Conservation (phyloP, 53 echinoderm and acorn worm genomes). For the Paracentrotus lividus region DNA sequence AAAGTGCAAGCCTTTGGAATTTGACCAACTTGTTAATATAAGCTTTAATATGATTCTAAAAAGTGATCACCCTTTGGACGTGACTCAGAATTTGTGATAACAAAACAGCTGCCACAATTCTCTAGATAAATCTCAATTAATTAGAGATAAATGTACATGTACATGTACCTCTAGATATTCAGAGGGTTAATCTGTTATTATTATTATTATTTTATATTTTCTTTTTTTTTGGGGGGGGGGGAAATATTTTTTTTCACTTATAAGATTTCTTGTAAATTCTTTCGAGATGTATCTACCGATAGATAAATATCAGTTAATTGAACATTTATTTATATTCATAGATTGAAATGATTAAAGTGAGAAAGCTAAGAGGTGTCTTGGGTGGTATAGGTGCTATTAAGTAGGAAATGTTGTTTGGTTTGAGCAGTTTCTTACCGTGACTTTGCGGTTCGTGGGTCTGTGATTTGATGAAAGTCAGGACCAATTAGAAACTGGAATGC, state of each 20-base stretch:
- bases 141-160: not conserved
- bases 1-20: constrained; percentile 23
- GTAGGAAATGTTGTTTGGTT: not conserved
- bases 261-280: too few relatives aligned
- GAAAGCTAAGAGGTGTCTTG: too few relatives aligned
- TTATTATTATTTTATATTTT: too few relatives aligned
- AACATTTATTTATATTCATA: too few relatives aligned
- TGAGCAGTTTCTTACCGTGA: not conserved
- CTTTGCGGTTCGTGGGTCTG: not conserved
- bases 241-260: too few relatives aligned
- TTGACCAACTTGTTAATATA: not conserved
- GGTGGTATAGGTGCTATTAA: not conserved
- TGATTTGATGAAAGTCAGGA: not conserved
- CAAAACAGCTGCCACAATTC: constrained; percentile 5
- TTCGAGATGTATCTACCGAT: too few relatives aligned
- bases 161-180: not conserved
- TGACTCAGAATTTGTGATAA: not conserved
- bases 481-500: not conserved
- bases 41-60: not conserved
- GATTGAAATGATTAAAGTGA: too few relatives aligned
- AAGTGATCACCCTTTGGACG: not conserved
- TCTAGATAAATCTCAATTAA: constrained; percentile 42
- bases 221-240: too few relatives aligned
- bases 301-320: too few relatives aligned
- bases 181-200: too few relatives aligned